Evolutionary conservation across 2,113 vertebrate genomes (phyloP).

Genomic region (Canis aureus): DNA sequence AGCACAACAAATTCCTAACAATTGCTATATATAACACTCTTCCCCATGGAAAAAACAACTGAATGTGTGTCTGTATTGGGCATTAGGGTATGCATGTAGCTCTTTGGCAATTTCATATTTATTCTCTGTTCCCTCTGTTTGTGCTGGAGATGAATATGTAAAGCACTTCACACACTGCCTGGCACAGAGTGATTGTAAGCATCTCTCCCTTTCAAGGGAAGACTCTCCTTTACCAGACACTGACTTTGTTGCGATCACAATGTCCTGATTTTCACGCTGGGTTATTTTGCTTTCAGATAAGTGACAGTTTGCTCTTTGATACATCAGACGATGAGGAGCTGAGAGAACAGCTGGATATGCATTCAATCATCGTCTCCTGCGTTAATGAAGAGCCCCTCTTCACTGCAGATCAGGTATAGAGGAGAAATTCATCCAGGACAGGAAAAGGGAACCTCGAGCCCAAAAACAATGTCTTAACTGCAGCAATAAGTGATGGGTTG

Average conservation of each 20-base stretch:
- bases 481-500: background rate
- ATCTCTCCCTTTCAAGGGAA: background rate
- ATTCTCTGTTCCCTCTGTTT: background rate
- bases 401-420: constrained; percentile 96
- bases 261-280: background rate
- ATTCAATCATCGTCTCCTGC: constrained; percentile 98
- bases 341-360: constrained; percentile 98
- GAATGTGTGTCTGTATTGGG: background rate
- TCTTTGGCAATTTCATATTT: background rate
- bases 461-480: background rate
- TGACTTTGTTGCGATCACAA: background rate
- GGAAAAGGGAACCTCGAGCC: background rate
- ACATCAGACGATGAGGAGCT: constrained; percentile 97
- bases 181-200: background rate
- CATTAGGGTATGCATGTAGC: background rate
- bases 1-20: background rate
- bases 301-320: constrained; percentile 93
- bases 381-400: constrained; percentile 96
- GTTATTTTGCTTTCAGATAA: constrained; percentile 85
- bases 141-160: background rate
- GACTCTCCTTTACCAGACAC: background rate
- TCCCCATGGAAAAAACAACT: background rate
- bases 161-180: background rate
- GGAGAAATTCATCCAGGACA: background rate
- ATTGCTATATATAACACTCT: background rate